Conservation (phyloP, 2,797 vertebrate genomes). For the Clamator glandarius region DNA sequence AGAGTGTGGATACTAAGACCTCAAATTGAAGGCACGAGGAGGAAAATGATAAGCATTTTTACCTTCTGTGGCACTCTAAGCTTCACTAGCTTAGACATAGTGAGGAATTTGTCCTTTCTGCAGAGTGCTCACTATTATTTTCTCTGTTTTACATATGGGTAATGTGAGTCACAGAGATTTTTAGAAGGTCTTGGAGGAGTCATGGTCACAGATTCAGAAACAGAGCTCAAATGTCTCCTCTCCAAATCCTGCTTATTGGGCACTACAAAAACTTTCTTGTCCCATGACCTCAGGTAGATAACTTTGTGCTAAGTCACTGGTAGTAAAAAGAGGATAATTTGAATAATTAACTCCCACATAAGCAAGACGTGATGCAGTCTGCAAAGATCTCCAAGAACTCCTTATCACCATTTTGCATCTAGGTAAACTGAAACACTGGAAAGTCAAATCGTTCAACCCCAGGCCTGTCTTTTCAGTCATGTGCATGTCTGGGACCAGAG, state of each 20-base stretch:
- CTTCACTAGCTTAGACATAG: neutral
- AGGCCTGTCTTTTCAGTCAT: neutral
- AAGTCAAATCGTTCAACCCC: neutral
- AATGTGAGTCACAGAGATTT: neutral
- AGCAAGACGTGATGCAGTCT: neutral
- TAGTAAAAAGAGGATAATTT: neutral
- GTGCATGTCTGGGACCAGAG: neutral
- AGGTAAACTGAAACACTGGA: neutral
- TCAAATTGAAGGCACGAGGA: neutral
- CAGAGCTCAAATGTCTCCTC: neutral
- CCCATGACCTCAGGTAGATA: constrained; percentile 8
- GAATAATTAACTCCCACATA: constrained; percentile 28
- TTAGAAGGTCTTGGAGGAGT: neutral
- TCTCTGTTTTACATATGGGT: neutral
- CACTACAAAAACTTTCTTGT: neutral
- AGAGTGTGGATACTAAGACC: neutral
- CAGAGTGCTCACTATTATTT: neutral
- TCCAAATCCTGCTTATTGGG: neutral
- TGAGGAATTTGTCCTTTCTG: neutral
- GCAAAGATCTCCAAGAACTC: constrained; percentile 26
- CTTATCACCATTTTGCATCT: neutral
- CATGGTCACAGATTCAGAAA: neutral
- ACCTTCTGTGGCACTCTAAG: neutral
- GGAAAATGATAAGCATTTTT: neutral
- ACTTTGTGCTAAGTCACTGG: constrained; percentile 7